phyloP scores from a whole-genome alignment of 2,888 invertebrate genomes.

The Ommatoiulus sabulosus region DNA sequence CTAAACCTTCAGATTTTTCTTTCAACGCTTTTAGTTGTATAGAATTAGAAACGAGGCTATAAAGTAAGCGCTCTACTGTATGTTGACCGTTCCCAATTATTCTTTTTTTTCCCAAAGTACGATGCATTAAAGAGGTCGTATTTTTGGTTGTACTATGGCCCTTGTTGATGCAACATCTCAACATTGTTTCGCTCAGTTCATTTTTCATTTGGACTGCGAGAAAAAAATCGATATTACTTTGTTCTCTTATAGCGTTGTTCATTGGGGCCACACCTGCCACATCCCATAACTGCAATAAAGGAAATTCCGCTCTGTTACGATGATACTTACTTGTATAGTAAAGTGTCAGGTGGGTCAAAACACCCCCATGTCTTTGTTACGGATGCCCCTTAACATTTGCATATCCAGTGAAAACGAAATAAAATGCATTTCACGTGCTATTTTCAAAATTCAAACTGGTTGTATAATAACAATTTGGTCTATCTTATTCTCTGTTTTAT shows the following conservation, averaged over 20 bases:
- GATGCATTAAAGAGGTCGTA: conserved; percentile 13
- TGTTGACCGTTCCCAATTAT: not conserved
- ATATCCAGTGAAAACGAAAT: not conserved
- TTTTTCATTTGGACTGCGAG: not conserved
- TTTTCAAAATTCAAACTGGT: not conserved
- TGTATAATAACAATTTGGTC: not conserved
- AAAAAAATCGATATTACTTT: conserved; percentile 25
- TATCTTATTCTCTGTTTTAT: not conserved
- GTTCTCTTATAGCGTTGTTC: not conserved
- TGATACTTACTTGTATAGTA: not conserved
- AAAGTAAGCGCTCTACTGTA: not conserved
- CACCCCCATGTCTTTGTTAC: not conserved
- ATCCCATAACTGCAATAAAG: conserved; percentile 38
- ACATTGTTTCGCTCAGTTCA: conserved; percentile 18
- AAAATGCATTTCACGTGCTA: not conserved
- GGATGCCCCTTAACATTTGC: conserved; percentile 23
- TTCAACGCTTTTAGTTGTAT: not conserved
- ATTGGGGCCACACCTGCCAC: conserved; percentile 37
- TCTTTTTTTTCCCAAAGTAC: not conserved
- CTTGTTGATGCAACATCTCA: conserved; percentile 7
- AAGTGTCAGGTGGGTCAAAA: not conserved
- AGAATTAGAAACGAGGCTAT: not conserved
- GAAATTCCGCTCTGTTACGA: not conserved
- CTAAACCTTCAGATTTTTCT: not conserved
- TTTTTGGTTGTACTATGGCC: not conserved